Evolutionary conservation across 2,888 invertebrate genomes (phyloP).

Genomic region (Diplazon laetatorius): DNA sequence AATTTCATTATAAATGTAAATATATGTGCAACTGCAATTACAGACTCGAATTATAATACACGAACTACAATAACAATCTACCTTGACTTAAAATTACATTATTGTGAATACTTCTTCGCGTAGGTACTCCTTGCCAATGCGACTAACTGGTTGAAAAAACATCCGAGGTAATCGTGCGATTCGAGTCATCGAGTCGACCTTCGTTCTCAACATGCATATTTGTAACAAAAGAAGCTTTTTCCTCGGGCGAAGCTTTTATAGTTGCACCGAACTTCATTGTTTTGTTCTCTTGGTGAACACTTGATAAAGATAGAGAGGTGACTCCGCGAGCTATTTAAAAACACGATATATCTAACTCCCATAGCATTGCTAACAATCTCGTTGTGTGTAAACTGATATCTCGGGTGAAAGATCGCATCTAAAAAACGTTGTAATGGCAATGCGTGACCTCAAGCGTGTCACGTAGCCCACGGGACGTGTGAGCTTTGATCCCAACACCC

Average conservation of each 20-base stretch:
- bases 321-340: not conserved
- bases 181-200: constrained; percentile 14
- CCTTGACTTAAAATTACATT: no score
- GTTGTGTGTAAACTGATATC: not conserved
- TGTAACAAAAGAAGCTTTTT: not conserved
- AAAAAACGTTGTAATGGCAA: not conserved
- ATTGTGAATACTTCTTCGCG: no score
- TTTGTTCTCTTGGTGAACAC: not conserved
- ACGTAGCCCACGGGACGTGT: not conserved
- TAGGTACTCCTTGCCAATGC: no score
- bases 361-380: not conserved
- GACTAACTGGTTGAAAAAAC: not conserved
- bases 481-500: constrained; percentile 5
- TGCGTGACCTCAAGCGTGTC: not conserved
- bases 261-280: not conserved
- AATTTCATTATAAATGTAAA: no score
- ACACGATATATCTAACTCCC: not conserved
- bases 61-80: no score
- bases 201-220: not conserved
- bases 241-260: not conserved
- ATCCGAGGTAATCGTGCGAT: constrained; percentile 7
- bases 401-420: constrained; percentile 2
- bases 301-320: not conserved
- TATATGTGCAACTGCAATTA: no score
- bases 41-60: no score